These are phyloP conservation scores for Neotoma lepida DNA, from an alignment of 2,113 vertebrate genomes.

Conservation along the genomic window DNA sequence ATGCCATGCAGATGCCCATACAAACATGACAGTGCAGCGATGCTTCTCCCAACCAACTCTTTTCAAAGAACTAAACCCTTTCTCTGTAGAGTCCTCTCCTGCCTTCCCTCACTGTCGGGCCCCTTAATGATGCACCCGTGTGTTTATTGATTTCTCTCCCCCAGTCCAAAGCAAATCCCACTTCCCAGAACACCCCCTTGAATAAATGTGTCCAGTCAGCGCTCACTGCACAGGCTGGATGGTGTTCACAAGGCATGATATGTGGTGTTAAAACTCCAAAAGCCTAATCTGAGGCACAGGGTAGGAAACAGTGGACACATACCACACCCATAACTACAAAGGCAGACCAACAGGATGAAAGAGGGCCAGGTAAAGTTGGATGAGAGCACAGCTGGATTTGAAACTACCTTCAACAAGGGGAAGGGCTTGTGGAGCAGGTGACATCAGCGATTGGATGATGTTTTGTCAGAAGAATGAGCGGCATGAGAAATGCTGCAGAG, in stretches of 20 bases:
- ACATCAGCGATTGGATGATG: not conserved
- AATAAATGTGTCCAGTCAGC: not conserved
- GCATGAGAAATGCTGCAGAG: not conserved
- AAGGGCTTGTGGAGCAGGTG: not conserved
- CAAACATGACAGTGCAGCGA: not conserved
- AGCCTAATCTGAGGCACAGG: not conserved
- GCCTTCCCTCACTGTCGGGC: not conserved
- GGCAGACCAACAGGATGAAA: not conserved
- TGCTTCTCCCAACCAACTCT: not conserved
- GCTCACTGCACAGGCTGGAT: not conserved
- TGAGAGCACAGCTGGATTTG: not conserved
- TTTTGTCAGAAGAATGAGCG: slow-evolving; percentile 11
- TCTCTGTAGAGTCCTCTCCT: not conserved
- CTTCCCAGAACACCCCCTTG: not conserved
- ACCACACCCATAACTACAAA: not conserved
- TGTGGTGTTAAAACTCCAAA: not conserved
- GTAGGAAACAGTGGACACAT: not conserved
- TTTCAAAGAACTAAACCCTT: not conserved
- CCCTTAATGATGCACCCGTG: not conserved
- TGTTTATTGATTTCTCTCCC: not conserved
- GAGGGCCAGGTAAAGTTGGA: not conserved
- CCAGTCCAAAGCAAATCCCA: not conserved
- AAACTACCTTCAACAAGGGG: not conserved
- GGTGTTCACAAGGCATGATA: not conserved
- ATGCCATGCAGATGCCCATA: not conserved